Conservation (phyloP, 2,797 vertebrate species). For the Allobates femoralis region DNA sequence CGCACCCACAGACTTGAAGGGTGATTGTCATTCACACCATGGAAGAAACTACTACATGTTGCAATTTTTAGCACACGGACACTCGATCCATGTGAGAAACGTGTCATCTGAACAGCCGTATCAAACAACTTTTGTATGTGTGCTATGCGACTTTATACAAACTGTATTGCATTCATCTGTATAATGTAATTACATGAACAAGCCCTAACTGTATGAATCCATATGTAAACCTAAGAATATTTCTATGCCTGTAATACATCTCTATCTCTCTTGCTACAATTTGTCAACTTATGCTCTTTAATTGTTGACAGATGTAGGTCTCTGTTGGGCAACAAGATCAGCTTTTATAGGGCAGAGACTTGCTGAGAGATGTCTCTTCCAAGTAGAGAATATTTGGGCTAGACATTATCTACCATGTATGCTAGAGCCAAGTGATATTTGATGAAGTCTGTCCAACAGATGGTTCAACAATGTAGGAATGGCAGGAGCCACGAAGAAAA, state of each 20-base stretch:
- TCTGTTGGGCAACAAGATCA: conserved; percentile 5
- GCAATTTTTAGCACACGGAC: too few species aligned
- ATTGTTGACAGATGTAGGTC: conserved; percentile 48
- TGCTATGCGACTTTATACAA: too few species aligned
- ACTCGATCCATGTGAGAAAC: too few species aligned
- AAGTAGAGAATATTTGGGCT: conserved; percentile 18
- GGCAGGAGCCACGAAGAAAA: background rate
- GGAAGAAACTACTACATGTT: too few species aligned
- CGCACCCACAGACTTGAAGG: too few species aligned
- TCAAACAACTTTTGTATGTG: too few species aligned
- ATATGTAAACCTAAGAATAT: too few species aligned
- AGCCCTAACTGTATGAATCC: too few species aligned
- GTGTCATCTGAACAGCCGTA: too few species aligned
- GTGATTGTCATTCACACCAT: too few species aligned
- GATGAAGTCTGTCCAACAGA: conserved; percentile 39
- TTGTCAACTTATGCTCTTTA: conserved; percentile 26
- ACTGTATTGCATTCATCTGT: too few species aligned
- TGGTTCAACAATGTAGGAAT: conserved; percentile 26
- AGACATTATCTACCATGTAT: conserved; percentile 11
- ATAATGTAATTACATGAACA: too few species aligned
- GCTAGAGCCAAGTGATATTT: conserved; percentile 23
- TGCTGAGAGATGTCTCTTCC: conserved; percentile 7
- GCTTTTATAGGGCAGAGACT: conserved; percentile 31
- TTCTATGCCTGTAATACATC: background rate
- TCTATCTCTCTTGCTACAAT: conserved; percentile 5